phyloP scores from a whole-genome alignment of 2,113 vertebrate genomes.

The Rissa tridactyla region DNA sequence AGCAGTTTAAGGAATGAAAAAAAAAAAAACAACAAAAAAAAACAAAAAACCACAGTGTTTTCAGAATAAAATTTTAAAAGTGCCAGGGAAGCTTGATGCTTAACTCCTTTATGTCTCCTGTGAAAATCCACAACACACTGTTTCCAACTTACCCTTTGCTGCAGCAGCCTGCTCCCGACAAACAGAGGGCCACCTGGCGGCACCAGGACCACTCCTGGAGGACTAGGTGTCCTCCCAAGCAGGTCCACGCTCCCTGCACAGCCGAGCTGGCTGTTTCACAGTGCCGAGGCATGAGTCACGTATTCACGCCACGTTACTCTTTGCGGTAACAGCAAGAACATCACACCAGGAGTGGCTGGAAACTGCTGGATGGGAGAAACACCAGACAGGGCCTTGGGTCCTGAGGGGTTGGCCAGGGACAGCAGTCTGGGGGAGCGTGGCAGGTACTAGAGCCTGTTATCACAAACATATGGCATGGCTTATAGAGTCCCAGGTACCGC shows the following conservation, averaged over 20 bases:
- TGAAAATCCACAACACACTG: neutral
- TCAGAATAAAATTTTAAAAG: neutral
- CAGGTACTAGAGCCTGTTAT: neutral
- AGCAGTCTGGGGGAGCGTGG: neutral
- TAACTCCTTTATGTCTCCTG: neutral
- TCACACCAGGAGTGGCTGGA: accelerated
- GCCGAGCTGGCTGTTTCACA: neutral
- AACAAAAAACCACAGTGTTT: neutral
- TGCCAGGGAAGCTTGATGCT: neutral
- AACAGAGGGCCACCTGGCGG: accelerated
- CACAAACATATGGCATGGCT: neutral
- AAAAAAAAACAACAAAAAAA: neutral
- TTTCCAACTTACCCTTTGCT: neutral
- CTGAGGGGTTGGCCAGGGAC: neutral
- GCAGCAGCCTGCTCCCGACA: neutral
- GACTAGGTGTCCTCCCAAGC: neutral
- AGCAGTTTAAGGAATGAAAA: neutral
- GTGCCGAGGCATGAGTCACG: neutral
- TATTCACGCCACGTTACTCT: neutral
- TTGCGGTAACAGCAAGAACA: neutral
- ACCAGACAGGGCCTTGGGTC: neutral
- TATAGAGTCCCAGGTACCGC: neutral
- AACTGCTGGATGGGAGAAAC: neutral
- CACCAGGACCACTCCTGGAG: neutral
- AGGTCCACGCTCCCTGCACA: neutral